Evolutionary conservation across 2,888 invertebrate species (phyloP).

Genomic region (Eustalomyia histrio): DNA sequence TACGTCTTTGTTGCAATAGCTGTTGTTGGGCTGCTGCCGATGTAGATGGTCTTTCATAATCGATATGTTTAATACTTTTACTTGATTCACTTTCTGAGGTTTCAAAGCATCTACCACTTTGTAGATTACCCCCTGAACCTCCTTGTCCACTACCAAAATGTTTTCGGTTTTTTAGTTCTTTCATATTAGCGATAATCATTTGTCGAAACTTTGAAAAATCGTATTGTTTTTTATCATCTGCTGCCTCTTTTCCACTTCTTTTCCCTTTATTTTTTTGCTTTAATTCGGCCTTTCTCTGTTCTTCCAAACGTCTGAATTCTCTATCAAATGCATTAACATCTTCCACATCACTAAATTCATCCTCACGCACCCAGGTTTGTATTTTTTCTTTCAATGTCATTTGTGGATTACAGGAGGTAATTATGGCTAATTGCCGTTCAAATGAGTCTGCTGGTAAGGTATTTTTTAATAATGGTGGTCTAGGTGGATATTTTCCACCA

Average conservation of each 20-base stretch:
- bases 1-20: slow-evolving; percentile 58
- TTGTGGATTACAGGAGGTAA: slow-evolving; percentile 73
- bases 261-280: slow-evolving; percentile 44
- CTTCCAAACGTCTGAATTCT: slow-evolving; percentile 71
- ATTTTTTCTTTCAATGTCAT: slow-evolving; percentile 75
- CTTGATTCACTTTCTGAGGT: slow-evolving; percentile 57
- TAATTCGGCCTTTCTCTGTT: slow-evolving; percentile 54
- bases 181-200: slow-evolving; percentile 66
- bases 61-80: slow-evolving; percentile 46
- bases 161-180: slow-evolving; percentile 52
- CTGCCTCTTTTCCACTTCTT: slow-evolving; percentile 12
- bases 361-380: slow-evolving; percentile 71
- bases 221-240: slow-evolving; percentile 58
- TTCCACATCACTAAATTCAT: slow-evolving; percentile 75
- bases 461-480: slow-evolving; percentile 73
- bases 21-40: slow-evolving; percentile 63
- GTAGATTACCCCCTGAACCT: background rate
- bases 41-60: slow-evolving; percentile 63
- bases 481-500: slow-evolving; percentile 67
- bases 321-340: slow-evolving; percentile 75
- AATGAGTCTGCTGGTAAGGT: slow-evolving; percentile 74
- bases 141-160: slow-evolving; percentile 20
- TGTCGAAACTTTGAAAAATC: slow-evolving; percentile 68
- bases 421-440: slow-evolving; percentile 73
- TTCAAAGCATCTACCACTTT: slow-evolving; percentile 29